Evolutionary conservation across 2,888 invertebrate genomes (phyloP).

Genomic region (Tortricodes alternella): DNA sequence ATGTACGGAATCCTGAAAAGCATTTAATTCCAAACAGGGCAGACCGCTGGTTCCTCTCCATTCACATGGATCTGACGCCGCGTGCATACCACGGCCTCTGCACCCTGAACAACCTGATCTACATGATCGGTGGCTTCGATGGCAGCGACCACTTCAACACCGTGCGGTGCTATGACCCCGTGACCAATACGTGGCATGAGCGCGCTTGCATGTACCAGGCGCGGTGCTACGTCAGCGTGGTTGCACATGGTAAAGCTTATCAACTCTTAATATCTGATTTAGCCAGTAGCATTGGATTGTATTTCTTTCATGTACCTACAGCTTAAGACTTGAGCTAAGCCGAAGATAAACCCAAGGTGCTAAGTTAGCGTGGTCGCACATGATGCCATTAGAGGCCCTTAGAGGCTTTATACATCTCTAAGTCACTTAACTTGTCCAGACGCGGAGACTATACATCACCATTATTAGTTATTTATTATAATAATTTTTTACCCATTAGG

Average conservation of each 20-base stretch:
- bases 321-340: too few relatives aligned
- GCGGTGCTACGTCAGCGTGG: slow-evolving; percentile 90
- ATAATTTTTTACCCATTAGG: too few relatives aligned
- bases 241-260: slow-evolving; percentile 78
- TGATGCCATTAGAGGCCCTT: too few relatives aligned
- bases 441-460: too few relatives aligned
- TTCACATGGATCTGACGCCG: slow-evolving; percentile 85
- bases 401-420: too few relatives aligned
- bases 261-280: background rate
- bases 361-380: too few relatives aligned
- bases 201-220: slow-evolving; percentile 91
- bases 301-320: background rate
- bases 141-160: slow-evolving; percentile 90
- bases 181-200: slow-evolving; percentile 88
- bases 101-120: slow-evolving; percentile 86
- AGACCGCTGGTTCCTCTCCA: slow-evolving; percentile 89
- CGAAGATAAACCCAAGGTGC: too few relatives aligned
- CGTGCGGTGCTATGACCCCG: slow-evolving; percentile 91
- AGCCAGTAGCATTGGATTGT: background rate
- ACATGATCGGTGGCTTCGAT: slow-evolving; percentile 93
- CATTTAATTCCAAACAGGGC: slow-evolving; percentile 82
- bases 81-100: slow-evolving; percentile 92
- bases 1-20: too few relatives aligned
- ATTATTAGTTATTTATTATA: too few relatives aligned
- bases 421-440: too few relatives aligned